Evolutionary conservation across 1,140 invertebrate genomes (phyloP).

Genomic region (Habropoda laboriosa): DNA sequence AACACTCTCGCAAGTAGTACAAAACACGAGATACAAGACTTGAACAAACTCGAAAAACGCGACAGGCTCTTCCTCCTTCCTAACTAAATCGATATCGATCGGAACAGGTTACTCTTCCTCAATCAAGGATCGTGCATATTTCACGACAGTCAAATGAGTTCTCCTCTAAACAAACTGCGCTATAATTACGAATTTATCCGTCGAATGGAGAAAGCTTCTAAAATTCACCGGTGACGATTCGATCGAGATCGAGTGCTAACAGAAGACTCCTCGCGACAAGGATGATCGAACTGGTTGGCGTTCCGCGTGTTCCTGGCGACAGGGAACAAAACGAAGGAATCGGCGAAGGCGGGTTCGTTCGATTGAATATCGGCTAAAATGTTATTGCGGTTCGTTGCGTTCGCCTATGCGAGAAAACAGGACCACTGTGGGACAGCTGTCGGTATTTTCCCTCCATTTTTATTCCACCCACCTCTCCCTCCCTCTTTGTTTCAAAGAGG

Average conservation of each 20-base stretch:
- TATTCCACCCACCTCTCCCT: not conserved
- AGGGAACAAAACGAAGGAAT: not conserved
- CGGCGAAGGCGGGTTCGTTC: slow-evolving; percentile 25
- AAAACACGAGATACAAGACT: no score
- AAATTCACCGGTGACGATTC: slow-evolving; percentile 10
- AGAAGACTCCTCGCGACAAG: not conserved
- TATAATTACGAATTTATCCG: not conserved
- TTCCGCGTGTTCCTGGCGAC: slow-evolving; percentile 16
- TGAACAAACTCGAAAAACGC: no score
- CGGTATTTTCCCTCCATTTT: slow-evolving; percentile 14
- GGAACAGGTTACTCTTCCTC: not conserved
- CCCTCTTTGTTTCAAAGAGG: not conserved
- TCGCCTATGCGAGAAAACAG: slow-evolving; percentile 50
- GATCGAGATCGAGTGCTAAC: slow-evolving; percentile 8
- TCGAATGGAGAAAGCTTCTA: accelerated
- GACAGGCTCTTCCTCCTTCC: not conserved
- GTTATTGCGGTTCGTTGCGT: slow-evolving; percentile 63
- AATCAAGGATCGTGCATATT: not conserved
- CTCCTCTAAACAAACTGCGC: not conserved
- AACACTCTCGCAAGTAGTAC: no score
- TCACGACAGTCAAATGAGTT: not conserved
- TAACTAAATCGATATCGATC: not conserved
- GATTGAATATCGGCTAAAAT: slow-evolving; percentile 62
- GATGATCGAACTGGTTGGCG: not conserved
- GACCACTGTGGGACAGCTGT: slow-evolving; percentile 20